Percentiles rank a stretch among this genome's conserved stretches.
Conservation (phyloP, 2,113 vertebrate genomes). For the Rynchops niger region DNA sequence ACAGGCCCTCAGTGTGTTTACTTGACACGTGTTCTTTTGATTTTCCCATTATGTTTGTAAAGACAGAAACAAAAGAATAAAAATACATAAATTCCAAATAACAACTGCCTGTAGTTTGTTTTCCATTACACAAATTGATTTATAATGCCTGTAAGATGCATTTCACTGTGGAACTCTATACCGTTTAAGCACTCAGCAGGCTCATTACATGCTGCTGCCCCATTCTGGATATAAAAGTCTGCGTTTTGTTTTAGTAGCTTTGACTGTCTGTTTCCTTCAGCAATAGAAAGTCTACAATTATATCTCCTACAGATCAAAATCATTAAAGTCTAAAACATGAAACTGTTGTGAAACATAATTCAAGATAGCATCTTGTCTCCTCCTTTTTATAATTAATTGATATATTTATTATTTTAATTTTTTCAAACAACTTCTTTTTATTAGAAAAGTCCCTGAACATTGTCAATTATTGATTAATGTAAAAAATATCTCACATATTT, state of each 20-base stretch:
- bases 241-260: not conserved
- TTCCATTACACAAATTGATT: slow-evolving; percentile 42
- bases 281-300: not conserved
- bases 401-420: not conserved
- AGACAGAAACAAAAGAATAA: not conserved
- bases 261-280: not conserved
- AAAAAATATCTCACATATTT: not conserved
- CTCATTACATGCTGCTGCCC: not conserved
- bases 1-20: not conserved
- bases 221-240: not conserved
- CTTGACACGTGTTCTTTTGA: not conserved
- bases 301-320: not conserved
- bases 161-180: not conserved
- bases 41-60: not conserved
- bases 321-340: not conserved
- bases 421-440: not conserved
- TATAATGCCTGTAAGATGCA: slow-evolving; percentile 21
- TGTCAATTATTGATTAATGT: not conserved
- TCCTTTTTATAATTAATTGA: not conserved
- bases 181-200: not conserved
- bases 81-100: not conserved
- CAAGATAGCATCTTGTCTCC: not conserved
- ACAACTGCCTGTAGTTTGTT: slow-evolving; percentile 7
- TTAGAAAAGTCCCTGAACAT: not conserved
- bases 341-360: not conserved